Evolutionary conservation across 2,113 vertebrate species (phyloP), one percentile per base, ranked within the genome.

Genomic region (Brienomyrus longianalis): DNA sequence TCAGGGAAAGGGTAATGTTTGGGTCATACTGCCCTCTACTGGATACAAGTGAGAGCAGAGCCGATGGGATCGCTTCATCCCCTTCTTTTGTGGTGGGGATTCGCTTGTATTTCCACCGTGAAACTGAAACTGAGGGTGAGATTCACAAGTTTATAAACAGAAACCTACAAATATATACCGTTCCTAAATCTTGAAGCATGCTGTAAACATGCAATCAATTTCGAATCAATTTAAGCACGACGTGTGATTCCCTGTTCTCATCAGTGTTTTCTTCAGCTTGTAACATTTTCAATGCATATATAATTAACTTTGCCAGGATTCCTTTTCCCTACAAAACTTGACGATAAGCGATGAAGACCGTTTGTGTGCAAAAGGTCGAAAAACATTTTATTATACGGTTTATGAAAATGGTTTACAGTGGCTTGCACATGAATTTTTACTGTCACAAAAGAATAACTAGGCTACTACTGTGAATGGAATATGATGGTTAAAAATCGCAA

Each of bases 21-120:
- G 66, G 21, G 43, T 56, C 35, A 84, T 47, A 84, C 77, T 89
- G 89, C 77, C 89, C 89, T 85, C 89, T 89, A 84, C 21, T 89
- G 89, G 89, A 47, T 48, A 84, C 83, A 48, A 47, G 83, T 23
- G 83, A 21, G 6, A 47, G 15, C 47, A 48, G 74, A 80, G 9
- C 21, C 1, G 2, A 84, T 23, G 17, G 17, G 43, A 48, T 83
- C 0, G 2, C 21, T 23, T 3, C 47, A 4, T 84, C 39, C 39
- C 21, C 6, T 48, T 45, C 48, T 8, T 23, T 83, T 83, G 2
- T 23, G 39, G 83, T 48, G 3, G 45, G 89, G n/a, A 48, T 43
- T 45, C 0, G 10, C 10, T 89, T 45, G 19, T 70, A 52, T 83
- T 45, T 54, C 74, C 43, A 77, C 15, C 1, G 27, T 21, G 11